These are phyloP conservation scores for Thereva unica DNA, from an alignment of 2,888 invertebrate species.

Conservation along the genomic window DNA sequence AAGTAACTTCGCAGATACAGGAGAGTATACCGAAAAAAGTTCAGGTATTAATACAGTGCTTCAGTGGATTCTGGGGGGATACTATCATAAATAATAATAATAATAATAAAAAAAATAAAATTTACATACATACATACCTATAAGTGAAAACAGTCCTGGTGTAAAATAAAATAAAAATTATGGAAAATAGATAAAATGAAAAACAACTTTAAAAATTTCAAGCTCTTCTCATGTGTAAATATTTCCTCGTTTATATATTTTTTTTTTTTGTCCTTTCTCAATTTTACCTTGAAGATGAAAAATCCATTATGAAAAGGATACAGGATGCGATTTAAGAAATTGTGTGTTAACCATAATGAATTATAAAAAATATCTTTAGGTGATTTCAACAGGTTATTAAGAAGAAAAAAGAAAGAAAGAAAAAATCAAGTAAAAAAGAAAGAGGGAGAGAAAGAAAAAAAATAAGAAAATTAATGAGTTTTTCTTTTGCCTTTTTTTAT, in stretches of 20 bases:
- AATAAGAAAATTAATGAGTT: background rate
- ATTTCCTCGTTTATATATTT: background rate
- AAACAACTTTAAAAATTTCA: constrained; percentile 10
- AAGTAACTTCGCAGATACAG: constrained; percentile 13
- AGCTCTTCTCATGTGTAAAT: constrained; percentile 9
- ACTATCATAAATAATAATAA: too few species aligned
- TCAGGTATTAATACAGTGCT: constrained; percentile 13
- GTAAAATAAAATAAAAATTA: constrained; percentile 21
- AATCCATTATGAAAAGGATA: background rate
- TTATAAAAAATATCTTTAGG: background rate
- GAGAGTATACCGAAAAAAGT: constrained; percentile 14
- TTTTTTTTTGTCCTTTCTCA: constrained; percentile 8
- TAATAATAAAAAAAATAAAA: too few species aligned
- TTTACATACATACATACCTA: too few species aligned
- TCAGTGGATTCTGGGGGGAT: background rate
- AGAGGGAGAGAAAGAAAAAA: background rate
- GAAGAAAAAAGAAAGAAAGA: constrained; percentile 5
- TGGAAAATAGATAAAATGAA: too few species aligned
- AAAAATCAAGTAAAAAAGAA: background rate
- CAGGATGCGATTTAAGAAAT: background rate
- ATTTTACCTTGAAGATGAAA: background rate
- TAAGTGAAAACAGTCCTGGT: constrained; percentile 16
- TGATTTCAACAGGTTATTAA: constrained; percentile 39
- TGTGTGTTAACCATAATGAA: too few species aligned
- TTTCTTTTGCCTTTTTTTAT: too few species aligned